Percentiles rank a stretch among this genome's conserved stretches.
Conservation (phyloP, 2,113 vertebrate species). For the Colius striatus region DNA sequence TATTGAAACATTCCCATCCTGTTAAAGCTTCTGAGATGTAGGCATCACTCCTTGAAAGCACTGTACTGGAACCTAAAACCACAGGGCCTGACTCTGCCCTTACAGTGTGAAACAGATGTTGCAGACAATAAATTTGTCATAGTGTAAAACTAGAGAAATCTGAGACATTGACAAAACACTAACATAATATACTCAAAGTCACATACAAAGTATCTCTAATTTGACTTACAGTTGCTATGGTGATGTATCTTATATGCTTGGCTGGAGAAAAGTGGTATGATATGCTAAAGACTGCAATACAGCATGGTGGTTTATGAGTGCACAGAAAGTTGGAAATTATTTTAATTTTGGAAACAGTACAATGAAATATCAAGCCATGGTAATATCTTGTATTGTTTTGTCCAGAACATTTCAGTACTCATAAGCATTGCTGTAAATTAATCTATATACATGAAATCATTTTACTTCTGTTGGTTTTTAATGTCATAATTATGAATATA, state of each 20-base stretch:
- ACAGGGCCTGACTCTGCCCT: not conserved
- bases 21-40: not conserved
- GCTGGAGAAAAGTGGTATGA: not conserved
- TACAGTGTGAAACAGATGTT: not conserved
- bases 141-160: not conserved
- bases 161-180: not conserved
- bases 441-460: not conserved
- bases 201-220: not conserved
- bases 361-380: not conserved
- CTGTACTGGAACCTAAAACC: not conserved
- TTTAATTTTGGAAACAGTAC: not conserved
- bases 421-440: not conserved
- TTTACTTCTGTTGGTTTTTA: not conserved
- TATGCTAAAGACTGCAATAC: not conserved
- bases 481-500: not conserved
- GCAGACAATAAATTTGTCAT: not conserved
- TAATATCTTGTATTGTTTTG: not conserved
- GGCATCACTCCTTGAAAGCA: not conserved
- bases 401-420: not conserved
- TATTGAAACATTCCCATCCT: not conserved
- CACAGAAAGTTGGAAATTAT: not conserved
- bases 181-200: not conserved
- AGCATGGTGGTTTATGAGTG: not conserved
- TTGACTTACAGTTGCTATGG: constrained; percentile 2
- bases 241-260: not conserved